Evolutionary conservation across 2,113 vertebrate species (phyloP).

Genomic region (Rhinichthys klamathensis): DNA sequence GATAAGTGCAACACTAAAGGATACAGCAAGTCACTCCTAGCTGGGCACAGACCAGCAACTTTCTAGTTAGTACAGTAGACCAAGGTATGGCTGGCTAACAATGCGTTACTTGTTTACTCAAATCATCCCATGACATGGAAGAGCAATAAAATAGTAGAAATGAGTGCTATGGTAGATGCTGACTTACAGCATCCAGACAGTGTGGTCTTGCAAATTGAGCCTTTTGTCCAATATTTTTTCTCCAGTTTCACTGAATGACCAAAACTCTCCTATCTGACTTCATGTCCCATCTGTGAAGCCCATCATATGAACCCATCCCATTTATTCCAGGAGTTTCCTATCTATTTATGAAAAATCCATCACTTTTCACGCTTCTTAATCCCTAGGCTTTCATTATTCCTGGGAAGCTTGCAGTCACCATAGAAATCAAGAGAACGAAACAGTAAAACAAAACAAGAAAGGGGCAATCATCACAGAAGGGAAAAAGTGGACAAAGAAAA

Average conservation of each 20-base stretch:
- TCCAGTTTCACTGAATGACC: conserved; percentile 60
- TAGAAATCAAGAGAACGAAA: conserved; percentile 77
- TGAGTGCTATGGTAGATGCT: conserved; percentile 12
- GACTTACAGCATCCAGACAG: conserved; percentile 32
- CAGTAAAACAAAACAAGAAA: conserved; percentile 77
- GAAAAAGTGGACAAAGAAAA: conserved; percentile 41
- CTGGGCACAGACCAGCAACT: neutral
- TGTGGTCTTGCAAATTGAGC: conserved; percentile 43
- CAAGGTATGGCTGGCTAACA: neutral
- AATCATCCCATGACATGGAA: neutral
- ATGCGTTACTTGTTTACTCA: neutral
- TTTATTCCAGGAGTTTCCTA: conserved; percentile 75
- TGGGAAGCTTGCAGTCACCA: conserved; percentile 78
- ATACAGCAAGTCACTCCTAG: neutral
- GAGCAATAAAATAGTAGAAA: neutral
- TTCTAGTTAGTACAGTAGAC: neutral
- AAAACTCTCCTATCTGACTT: conserved; percentile 71
- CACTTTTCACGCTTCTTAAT: conserved; percentile 77
- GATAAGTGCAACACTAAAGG: neutral
- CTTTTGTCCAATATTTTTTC: conserved; percentile 43
- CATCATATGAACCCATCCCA: conserved; percentile 61
- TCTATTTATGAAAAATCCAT: conserved; percentile 81
- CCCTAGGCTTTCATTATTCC: conserved; percentile 77
- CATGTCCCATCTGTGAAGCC: conserved; percentile 78
- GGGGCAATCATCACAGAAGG: conserved; percentile 49